phyloP scores from a whole-genome alignment of 2,888 invertebrate genomes.

The Pemphredon lugubris region DNA sequence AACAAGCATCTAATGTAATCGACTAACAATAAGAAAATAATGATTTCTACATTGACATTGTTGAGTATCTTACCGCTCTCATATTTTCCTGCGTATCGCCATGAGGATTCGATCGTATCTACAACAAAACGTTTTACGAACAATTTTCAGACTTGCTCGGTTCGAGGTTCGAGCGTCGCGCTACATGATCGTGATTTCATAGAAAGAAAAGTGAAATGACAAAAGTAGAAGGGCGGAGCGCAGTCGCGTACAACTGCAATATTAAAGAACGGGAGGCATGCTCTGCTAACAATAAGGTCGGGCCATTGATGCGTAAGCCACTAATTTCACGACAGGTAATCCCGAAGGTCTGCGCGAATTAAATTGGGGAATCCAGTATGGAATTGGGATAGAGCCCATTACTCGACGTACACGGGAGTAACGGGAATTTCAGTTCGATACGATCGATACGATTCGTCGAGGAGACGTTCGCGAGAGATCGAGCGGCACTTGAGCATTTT shows the following conservation, averaged over 20 bases:
- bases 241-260: conserved; percentile 27
- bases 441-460: background rate
- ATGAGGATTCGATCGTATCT: conserved; percentile 51
- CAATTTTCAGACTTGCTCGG: conserved; percentile 38
- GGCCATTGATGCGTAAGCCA: conserved; percentile 61
- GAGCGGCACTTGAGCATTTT: background rate
- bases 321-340: conserved; percentile 56
- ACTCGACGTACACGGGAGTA: conserved; percentile 1
- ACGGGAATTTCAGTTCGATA: background rate
- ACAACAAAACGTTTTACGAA: conserved; percentile 58
- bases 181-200: background rate
- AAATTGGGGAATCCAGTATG: conserved; percentile 43
- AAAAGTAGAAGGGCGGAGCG: background rate
- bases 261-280: conserved; percentile 43
- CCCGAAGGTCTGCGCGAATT: conserved; percentile 53
- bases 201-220: background rate
- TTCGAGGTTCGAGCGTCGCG: conserved; percentile 2
- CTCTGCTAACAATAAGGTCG: conserved; percentile 30
- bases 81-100: conserved; percentile 53
- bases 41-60: conserved; percentile 44
- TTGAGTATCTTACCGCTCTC: conserved; percentile 52
- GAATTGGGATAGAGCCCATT: conserved; percentile 43
- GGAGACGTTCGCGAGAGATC: background rate
- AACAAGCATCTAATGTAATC: too few relatives aligned
- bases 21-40: conserved; percentile 24